Evolutionary conservation across 2,888 invertebrate genomes (phyloP).

Genomic region (Lissonota sp.): DNA sequence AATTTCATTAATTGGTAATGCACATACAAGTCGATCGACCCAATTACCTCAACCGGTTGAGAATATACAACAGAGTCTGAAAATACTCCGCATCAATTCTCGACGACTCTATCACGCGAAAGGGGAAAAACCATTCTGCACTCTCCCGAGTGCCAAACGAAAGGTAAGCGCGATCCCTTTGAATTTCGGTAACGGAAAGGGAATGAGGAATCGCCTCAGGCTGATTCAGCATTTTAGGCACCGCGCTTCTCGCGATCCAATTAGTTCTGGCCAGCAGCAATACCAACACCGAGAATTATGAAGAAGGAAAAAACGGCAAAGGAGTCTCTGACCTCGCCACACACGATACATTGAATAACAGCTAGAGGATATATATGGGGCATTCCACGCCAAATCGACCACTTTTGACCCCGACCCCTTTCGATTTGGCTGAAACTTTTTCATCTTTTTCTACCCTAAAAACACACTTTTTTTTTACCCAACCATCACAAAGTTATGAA

Average conservation of each 20-base stretch:
- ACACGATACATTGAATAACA: slow-evolving; percentile 25
- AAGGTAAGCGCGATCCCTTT: slow-evolving; percentile 16
- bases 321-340: slow-evolving; percentile 38
- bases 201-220: slow-evolving; percentile 33
- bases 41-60: slow-evolving; percentile 2
- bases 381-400: too few species aligned
- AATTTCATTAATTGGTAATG: slow-evolving; percentile 21
- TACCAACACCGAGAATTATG: not conserved
- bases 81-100: not conserved
- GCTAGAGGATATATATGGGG: too few species aligned
- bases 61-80: not conserved
- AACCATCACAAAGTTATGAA: too few species aligned
- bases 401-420: too few species aligned
- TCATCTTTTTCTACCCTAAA: too few species aligned
- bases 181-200: slow-evolving; percentile 21
- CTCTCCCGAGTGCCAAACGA: slow-evolving; percentile 16
- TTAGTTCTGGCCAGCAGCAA: slow-evolving; percentile 43
- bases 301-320: slow-evolving; percentile 3
- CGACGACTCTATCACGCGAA: slow-evolving; percentile 18
- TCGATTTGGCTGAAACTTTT: too few species aligned
- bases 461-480: too few species aligned
- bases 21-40: not conserved
- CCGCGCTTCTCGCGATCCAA: slow-evolving; percentile 44
- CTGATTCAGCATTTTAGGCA: slow-evolving; percentile 18
- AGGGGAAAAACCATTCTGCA: slow-evolving; percentile 24